These are phyloP conservation scores for Oryctes rhinoceros DNA, from an alignment of 1,140 invertebrate species.

Conservation along the genomic window DNA sequence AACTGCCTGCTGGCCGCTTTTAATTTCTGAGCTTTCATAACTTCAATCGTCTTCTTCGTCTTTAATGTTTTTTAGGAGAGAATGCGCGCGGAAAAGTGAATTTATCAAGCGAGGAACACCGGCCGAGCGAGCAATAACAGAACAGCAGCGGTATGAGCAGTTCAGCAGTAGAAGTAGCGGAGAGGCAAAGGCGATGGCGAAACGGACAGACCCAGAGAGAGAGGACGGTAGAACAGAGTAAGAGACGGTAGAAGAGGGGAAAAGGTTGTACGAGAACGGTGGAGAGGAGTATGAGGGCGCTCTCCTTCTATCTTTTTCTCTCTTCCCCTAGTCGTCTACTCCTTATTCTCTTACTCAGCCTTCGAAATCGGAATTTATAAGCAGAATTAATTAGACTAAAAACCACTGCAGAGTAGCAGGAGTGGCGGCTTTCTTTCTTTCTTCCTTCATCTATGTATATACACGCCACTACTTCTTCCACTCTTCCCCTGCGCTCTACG, in stretches of 20 bases:
- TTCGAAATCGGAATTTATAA: constrained; percentile 63
- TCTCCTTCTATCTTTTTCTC: constrained; percentile 37
- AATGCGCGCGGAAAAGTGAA: constrained; percentile 60
- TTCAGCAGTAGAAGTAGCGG: constrained; percentile 19
- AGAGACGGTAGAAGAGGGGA: not conserved
- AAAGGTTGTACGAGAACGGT: constrained; percentile 43
- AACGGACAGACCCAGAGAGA: constrained; percentile 28
- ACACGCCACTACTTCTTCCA: constrained; percentile 47
- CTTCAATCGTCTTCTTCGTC: constrained; percentile 61
- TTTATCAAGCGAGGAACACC: constrained; percentile 61
- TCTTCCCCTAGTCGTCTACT: constrained; percentile 36
- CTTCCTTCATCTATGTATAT: constrained; percentile 34
- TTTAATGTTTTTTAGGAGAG: constrained; percentile 59
- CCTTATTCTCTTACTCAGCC: constrained; percentile 8
- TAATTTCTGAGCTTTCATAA: constrained; percentile 63
- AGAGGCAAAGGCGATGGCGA: constrained; percentile 30
- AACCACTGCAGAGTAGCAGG: constrained; percentile 59
- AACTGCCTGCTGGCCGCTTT: constrained; percentile 53
- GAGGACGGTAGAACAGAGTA: constrained; percentile 18
- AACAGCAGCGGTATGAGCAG: constrained; percentile 33
- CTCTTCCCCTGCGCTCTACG: constrained; percentile 51
- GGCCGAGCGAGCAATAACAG: constrained; percentile 59
- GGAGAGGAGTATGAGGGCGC: constrained; percentile 44
- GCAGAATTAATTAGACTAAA: constrained; percentile 65
- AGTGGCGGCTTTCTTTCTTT: constrained; percentile 27